Percentiles rank a stretch among this genome's conserved stretches.
Evolutionary conservation across 2,888 invertebrate genomes (phyloP).

Genomic region (Oxycera nigricornis): DNA sequence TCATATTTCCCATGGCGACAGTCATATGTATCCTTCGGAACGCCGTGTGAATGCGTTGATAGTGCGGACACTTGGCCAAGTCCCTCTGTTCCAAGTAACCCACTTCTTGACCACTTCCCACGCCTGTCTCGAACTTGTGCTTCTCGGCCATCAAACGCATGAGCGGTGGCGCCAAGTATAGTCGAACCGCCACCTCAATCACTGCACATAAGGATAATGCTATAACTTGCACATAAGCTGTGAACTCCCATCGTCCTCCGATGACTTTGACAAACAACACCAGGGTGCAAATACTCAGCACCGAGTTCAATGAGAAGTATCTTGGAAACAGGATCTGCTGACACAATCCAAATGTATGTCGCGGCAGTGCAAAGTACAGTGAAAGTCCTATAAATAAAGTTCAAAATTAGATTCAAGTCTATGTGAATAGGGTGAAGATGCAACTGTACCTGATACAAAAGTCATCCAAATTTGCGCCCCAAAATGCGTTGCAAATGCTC

Average conservation of each 20-base stretch:
- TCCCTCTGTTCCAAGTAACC: slow-evolving; percentile 76
- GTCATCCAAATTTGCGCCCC: slow-evolving; percentile 95
- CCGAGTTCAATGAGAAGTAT: slow-evolving; percentile 81
- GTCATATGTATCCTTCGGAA: slow-evolving; percentile 80
- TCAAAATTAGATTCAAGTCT: not conserved
- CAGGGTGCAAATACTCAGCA: slow-evolving; percentile 75
- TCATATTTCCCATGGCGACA: slow-evolving; percentile 82
- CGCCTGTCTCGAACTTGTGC: slow-evolving; percentile 75
- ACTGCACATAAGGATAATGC: slow-evolving; percentile 60
- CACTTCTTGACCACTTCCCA: slow-evolving; percentile 80
- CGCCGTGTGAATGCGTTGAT: slow-evolving; percentile 74
- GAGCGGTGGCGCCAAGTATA: slow-evolving; percentile 78
- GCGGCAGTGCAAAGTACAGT: slow-evolving; percentile 83
- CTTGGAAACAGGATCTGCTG: slow-evolving; percentile 87
- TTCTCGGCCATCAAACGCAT: slow-evolving; percentile 76
- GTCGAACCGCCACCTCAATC: slow-evolving; percentile 77
- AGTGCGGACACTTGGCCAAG: slow-evolving; percentile 79
- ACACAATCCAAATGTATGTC: slow-evolving; percentile 86
- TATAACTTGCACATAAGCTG: slow-evolving; percentile 65
- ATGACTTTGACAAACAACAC: slow-evolving; percentile 67
- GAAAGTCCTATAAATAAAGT: slow-evolving; percentile 72
- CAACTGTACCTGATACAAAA: slow-evolving; percentile 77
- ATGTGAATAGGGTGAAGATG: not conserved
- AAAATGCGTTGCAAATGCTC: slow-evolving; percentile 80
- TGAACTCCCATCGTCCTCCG: slow-evolving; percentile 65